Percentiles rank a stretch among this genome's conserved stretches.
Evolutionary conservation across 2,113 vertebrate genomes (phyloP).

Genomic region (Dasyurus viverrinus): DNA sequence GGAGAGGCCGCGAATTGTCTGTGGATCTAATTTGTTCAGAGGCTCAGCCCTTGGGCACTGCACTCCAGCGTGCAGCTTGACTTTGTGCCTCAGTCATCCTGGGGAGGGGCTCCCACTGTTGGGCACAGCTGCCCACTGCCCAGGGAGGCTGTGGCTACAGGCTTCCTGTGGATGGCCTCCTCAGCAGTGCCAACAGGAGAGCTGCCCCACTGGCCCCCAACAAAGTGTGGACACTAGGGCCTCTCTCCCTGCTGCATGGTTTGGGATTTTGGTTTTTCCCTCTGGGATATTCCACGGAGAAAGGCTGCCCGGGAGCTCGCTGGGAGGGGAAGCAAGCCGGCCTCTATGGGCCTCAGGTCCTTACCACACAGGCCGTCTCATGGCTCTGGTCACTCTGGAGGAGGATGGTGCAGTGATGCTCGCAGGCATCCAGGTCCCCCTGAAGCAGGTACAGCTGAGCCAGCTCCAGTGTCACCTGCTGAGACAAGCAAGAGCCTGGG

Average conservation of each 20-base stretch:
- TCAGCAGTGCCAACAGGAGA: too few species aligned
- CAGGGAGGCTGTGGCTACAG: background rate
- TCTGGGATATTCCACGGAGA: too few species aligned
- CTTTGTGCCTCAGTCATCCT: too few species aligned
- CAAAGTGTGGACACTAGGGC: too few species aligned
- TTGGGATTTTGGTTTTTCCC: too few species aligned
- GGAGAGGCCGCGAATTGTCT: background rate
- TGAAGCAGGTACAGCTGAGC: slow-evolving; percentile 80
- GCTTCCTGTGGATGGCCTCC: background rate
- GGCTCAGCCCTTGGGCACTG: background rate
- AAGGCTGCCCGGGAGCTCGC: too few species aligned
- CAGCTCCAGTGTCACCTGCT: slow-evolving; percentile 81
- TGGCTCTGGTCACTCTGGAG: slow-evolving; percentile 73
- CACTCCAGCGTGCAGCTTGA: too few species aligned
- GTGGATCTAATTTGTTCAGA: background rate
- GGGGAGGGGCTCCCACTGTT: too few species aligned
- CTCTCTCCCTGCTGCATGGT: too few species aligned
- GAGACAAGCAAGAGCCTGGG: background rate
- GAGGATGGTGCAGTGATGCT: slow-evolving; percentile 78
- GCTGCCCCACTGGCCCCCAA: too few species aligned
- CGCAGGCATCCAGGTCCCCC: slow-evolving; percentile 82
- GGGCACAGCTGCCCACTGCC: too few species aligned
- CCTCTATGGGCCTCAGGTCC: background rate
- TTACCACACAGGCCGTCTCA: slow-evolving; percentile 78
- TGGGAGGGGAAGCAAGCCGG: background rate